Percentiles rank a stretch among this genome's conserved stretches.
Evolutionary conservation across 23 tunicate genomes (phyloP).

Genomic region (Corella eumyota): DNA sequence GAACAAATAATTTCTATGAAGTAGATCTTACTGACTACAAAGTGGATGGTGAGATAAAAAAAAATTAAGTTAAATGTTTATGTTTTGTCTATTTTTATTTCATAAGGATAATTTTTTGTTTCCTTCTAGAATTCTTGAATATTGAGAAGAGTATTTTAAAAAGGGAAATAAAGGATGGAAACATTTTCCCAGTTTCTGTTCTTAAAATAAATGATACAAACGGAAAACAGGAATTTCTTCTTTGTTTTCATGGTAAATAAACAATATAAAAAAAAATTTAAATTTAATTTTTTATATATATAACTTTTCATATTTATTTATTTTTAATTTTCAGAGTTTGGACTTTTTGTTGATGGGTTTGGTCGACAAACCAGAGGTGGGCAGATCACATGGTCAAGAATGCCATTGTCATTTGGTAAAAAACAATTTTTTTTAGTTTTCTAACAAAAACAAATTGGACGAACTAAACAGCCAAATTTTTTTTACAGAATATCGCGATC

Average conservation of each 20-base stretch:
- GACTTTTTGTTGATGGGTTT: constrained; percentile 86
- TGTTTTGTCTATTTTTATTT: too few relatives aligned
- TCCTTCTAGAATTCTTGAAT: constrained; percentile 13
- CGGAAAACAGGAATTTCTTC: constrained; percentile 68
- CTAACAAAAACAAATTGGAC: too few relatives aligned
- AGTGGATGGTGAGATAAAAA: constrained; percentile 51
- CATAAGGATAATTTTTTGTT: too few relatives aligned
- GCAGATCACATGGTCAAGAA: constrained; percentile 60
- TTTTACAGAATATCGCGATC: constrained; percentile 52
- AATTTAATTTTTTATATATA: neutral
- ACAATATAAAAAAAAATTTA: neutral
- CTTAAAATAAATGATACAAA: constrained; percentile 33
- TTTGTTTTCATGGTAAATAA: constrained; percentile 69
- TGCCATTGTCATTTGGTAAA: constrained; percentile 75
- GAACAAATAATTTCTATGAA: constrained; percentile 74
- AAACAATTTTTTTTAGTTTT: neutral
- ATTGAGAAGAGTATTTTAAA: neutral
- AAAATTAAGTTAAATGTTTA: neutral
- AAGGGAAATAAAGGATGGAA: constrained; percentile 4
- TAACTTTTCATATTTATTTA: neutral
- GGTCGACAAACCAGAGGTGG: constrained; percentile 58
- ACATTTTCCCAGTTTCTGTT: constrained; percentile 67
- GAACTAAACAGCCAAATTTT: too few relatives aligned
- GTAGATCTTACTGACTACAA: constrained; percentile 64
- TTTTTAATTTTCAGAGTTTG: constrained; percentile 34